A percentile compares a stretch with the other conserved stretches of the same genome.
Conservation (phyloP, 2,888 invertebrate genomes). For the Mimas tiliae region DNA sequence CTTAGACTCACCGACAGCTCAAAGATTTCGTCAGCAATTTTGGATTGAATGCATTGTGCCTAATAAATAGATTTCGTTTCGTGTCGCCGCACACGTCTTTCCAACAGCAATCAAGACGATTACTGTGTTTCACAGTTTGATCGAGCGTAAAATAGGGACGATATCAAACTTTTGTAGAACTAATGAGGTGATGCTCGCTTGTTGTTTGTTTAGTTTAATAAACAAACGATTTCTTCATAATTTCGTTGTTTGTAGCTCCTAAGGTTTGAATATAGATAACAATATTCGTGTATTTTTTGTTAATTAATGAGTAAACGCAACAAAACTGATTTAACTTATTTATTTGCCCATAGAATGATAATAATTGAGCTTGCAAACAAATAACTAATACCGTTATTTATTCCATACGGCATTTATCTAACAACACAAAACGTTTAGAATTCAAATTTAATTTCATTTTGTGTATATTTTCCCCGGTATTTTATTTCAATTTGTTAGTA, state of each 20-base stretch:
- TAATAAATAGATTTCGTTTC: slow-evolving; percentile 15
- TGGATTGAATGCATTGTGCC: neutral
- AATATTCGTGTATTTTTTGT: neutral
- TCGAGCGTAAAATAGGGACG: slow-evolving; percentile 26
- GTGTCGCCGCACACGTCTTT: slow-evolving; percentile 22
- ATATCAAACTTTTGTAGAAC: slow-evolving; percentile 10
- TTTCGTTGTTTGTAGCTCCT: neutral
- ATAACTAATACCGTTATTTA: neutral
- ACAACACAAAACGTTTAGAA: neutral
- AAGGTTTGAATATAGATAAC: neutral
- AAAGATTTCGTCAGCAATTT: neutral
- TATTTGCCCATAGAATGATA: neutral
- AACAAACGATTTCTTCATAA: neutral
- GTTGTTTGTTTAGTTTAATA: neutral
- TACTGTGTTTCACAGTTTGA: slow-evolving; percentile 20
- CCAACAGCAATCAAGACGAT: slow-evolving; percentile 18
- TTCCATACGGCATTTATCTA: neutral
- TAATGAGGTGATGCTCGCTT: slow-evolving; percentile 2
- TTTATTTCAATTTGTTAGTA: neutral
- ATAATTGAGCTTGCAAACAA: neutral
- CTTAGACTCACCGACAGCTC: neutral
- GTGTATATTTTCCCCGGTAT: neutral
- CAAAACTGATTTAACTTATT: neutral
- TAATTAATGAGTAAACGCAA: neutral
- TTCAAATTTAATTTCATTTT: too few species aligned